Evolutionary conservation across 2,797 vertebrate species (phyloP), one percentile per base, ranked within the genome.

Genomic region (Arnoldichthys spilopterus): DNA sequence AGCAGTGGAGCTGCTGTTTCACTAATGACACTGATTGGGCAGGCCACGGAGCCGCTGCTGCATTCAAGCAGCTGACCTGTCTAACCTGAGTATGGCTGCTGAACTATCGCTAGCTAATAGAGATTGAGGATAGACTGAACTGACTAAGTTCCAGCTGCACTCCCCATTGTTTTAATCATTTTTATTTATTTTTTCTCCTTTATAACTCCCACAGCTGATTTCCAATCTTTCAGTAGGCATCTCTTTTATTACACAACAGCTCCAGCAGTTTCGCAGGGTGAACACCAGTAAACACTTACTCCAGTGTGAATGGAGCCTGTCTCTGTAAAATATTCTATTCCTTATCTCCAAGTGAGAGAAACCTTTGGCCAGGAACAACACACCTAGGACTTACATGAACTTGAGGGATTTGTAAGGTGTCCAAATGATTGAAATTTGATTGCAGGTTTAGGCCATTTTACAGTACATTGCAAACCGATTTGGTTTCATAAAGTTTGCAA

Each of bases 1-100:
- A 74, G 61, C 73, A 75, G 79, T 86, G 79, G 82, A 81, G 79
- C 45, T 12, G 18, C 68, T 79, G 79, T 76, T 79, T 76, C 79
- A 61, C 72, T 72, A 78, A 74, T 75, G 67, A 79, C 73, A 77
- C 45, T 80, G 77, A 81, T 75, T 77, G 78, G 59, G 53, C 63
- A 71, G 84, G 79, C 79, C 47, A 54, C 67, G 79, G 73, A 83
- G 73, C 78, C 80, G 62, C 77, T 40, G 54, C 37, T 66, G 67
- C 56, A 40, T 53, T 75, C 45, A 61, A 68, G 66, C 45, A 54
- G 20, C 72, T 78, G 76, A 83, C 79, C 76, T 28, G 53, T 68
- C 59, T 81, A 77, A 62, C 76, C 69, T 63, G n/a, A 71, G 51
- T 63, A n/a, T 72, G 72, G 40, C 61, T 30, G 47, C 64, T 76